Evolutionary conservation across 2,797 vertebrate species (phyloP).

Genomic region (Lutjanus campechanus): DNA sequence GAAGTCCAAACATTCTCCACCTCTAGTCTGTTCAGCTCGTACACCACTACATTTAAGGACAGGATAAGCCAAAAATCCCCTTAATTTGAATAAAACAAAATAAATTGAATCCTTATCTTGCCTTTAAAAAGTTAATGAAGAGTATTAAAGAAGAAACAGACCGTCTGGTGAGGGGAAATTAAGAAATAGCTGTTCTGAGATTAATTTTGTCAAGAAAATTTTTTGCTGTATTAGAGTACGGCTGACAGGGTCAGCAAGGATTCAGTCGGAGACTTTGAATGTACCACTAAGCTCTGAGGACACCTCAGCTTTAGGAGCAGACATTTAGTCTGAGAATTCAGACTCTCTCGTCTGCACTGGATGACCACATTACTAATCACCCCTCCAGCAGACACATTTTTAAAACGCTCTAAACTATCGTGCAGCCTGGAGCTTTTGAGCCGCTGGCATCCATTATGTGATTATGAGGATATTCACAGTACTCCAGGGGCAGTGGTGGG

Average conservation of each 20-base stretch:
- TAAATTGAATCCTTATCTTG: conserved; percentile 54
- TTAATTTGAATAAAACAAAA: conserved; percentile 36
- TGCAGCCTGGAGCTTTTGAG: conserved; percentile 55
- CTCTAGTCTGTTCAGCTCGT: conserved; percentile 3
- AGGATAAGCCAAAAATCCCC: neutral
- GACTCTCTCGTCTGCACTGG: conserved; percentile 43
- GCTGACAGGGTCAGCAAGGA: conserved; percentile 31
- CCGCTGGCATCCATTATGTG: conserved; percentile 60
- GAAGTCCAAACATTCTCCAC: conserved; percentile 5
- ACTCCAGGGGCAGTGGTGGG: conserved; percentile 44
- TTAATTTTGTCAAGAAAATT: conserved; percentile 28
- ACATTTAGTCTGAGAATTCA: conserved; percentile 55
- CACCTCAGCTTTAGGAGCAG: conserved; percentile 38
- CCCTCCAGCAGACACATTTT: conserved; percentile 55
- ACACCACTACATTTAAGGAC: neutral
- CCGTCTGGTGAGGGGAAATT: conserved; percentile 22
- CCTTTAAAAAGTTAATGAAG: conserved; percentile 45
- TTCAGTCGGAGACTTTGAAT: conserved; percentile 28
- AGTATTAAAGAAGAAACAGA: conserved; percentile 30
- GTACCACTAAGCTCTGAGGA: conserved; percentile 31
- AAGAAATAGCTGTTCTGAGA: conserved; percentile 31
- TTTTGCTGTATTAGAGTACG: conserved; percentile 28
- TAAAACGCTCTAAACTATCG: conserved; percentile 52
- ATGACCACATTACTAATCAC: conserved; percentile 61
- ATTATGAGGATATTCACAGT: conserved; percentile 60